These are phyloP conservation scores for Fissipunctia ypsillon DNA, from an alignment of 2,888 invertebrate genomes.

Conservation along the genomic window DNA sequence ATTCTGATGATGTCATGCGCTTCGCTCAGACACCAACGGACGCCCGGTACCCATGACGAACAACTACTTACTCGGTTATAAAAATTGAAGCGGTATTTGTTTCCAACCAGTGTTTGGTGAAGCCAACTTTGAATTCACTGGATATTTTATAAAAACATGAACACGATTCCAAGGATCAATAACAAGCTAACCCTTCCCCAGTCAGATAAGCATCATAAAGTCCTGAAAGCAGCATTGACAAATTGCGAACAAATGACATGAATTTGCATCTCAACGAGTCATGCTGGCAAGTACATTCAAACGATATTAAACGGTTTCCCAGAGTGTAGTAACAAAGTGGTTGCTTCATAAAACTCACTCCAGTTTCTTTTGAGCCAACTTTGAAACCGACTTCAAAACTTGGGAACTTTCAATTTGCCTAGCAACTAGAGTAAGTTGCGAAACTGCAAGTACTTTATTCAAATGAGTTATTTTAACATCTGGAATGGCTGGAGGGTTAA, in stretches of 20 bases:
- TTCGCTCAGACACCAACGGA: slow-evolving; percentile 70
- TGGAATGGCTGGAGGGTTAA: slow-evolving; percentile 41
- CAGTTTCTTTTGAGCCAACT: slow-evolving; percentile 48
- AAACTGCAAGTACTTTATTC: slow-evolving; percentile 46
- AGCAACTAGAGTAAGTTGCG: slow-evolving; percentile 48
- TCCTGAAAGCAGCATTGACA: slow-evolving; percentile 28
- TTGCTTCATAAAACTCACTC: slow-evolving; percentile 51
- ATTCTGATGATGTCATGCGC: slow-evolving; percentile 87
- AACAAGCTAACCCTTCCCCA: slow-evolving; percentile 22
- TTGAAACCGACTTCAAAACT: slow-evolving; percentile 48
- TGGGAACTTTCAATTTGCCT: slow-evolving; percentile 49
- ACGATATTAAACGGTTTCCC: slow-evolving; percentile 55
- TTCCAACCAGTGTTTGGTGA: slow-evolving; percentile 40
- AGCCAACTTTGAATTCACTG: slow-evolving; percentile 2
- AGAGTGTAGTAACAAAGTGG: slow-evolving; percentile 48
- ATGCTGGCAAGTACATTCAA: slow-evolving; percentile 39
- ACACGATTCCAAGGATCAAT: slow-evolving; percentile 13
- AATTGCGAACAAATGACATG: slow-evolving; percentile 49
- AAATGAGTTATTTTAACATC: slow-evolving; percentile 55
- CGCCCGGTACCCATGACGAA: slow-evolving; percentile 72
- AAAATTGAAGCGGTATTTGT: slow-evolving; percentile 48
- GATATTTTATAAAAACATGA: not conserved
- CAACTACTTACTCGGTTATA: slow-evolving; percentile 62
- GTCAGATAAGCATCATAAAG: slow-evolving; percentile 7
- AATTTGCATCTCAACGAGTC: slow-evolving; percentile 63